Evolutionary conservation across 2,113 vertebrate genomes (phyloP).

Genomic region (Murina feae): DNA sequence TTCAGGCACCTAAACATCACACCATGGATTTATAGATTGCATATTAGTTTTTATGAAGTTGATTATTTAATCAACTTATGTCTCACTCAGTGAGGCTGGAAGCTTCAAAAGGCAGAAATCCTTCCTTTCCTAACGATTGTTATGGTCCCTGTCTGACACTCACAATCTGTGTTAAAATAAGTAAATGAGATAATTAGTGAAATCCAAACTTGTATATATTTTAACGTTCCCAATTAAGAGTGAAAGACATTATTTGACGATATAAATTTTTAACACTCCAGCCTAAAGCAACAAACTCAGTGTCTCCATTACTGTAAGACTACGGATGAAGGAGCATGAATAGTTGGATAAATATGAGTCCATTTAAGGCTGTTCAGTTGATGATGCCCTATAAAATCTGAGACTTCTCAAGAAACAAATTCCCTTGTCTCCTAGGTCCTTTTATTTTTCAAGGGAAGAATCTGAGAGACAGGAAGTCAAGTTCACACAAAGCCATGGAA

Average conservation of each 20-base stretch:
- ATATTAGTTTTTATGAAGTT: not conserved
- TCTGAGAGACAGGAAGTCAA: not conserved
- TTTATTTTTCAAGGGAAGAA: not conserved
- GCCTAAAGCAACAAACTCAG: not conserved
- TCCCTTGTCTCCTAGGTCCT: not conserved
- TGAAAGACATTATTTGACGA: not conserved
- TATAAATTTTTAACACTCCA: not conserved
- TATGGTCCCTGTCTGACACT: not conserved
- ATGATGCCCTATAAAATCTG: not conserved
- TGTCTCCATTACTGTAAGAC: not conserved
- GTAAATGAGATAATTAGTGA: not conserved
- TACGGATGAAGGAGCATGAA: not conserved
- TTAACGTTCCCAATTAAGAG: not conserved
- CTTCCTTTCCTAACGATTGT: not conserved
- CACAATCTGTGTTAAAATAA: not conserved
- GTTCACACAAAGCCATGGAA: not conserved
- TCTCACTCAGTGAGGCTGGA: not conserved
- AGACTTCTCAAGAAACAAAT: not conserved
- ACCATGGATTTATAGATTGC: not conserved
- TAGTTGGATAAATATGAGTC: not conserved
- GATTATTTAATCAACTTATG: not conserved
- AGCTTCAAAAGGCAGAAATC: not conserved
- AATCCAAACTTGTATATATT: not conserved
- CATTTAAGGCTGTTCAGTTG: not conserved
- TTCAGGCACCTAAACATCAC: not conserved